Percentiles rank a stretch among this genome's conserved stretches.
phyloP scores from a whole-genome alignment of 2,888 invertebrate species.

The Linhomoeus sp. region DNA sequence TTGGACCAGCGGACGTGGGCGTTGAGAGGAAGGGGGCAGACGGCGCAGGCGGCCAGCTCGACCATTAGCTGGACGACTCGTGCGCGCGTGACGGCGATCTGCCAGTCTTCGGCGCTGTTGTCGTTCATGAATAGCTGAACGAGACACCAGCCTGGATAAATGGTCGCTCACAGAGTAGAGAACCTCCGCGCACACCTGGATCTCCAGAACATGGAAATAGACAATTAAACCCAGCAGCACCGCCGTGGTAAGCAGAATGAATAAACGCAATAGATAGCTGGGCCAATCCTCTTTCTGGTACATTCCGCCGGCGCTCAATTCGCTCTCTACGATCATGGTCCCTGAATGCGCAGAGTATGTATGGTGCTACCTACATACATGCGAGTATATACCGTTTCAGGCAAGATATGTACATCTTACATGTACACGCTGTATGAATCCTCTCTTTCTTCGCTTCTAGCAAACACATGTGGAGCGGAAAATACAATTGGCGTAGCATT shows the following conservation, averaged over 20 bases:
- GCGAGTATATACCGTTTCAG: too few species aligned
- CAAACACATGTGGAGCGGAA: too few species aligned
- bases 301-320: constrained; percentile 85
- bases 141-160: too few species aligned
- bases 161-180: too few species aligned
- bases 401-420: too few species aligned
- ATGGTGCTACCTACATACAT: too few species aligned
- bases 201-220: constrained; percentile 99
- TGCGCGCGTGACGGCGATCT: constrained; percentile 80
- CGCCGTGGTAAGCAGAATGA: constrained; percentile 59
- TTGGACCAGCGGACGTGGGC: constrained; percentile 91
- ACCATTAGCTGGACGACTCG: constrained; percentile 47
- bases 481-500: too few species aligned
- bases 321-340: constrained; percentile 98
- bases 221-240: constrained; percentile 95
- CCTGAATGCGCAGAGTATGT: too few species aligned
- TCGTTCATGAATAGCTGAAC: constrained; percentile 96
- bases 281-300: constrained; percentile 52
- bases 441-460: too few species aligned
- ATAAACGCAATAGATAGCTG: neutral
- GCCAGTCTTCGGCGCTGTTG: constrained; percentile 99
- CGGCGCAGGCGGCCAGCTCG: constrained; percentile 82
- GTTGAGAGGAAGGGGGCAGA: constrained; percentile 93
- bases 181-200: too few species aligned
- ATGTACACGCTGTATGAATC: too few species aligned